These are phyloP conservation scores for Ormyrus rosae DNA, from an alignment of 2,888 invertebrate genomes.

Conservation along the genomic window DNA sequence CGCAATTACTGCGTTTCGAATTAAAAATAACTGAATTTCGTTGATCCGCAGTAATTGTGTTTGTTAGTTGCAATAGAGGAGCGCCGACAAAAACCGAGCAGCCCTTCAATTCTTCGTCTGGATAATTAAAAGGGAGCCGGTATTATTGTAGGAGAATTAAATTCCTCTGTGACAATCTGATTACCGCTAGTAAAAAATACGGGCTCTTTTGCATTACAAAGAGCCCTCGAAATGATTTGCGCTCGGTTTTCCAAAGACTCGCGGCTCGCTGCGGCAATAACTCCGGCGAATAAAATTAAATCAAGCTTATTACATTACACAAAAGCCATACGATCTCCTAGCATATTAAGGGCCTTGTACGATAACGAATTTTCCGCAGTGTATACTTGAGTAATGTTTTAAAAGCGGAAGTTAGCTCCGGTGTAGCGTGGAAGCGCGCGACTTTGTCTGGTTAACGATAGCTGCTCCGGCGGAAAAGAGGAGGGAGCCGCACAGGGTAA, in stretches of 20 bases:
- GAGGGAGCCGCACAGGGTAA: conserved; percentile 60
- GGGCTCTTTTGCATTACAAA: too few species aligned
- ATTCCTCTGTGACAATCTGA: too few species aligned
- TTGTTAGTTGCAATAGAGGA: conserved; percentile 27
- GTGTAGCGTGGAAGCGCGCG: conserved; percentile 42
- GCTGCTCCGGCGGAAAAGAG: background rate
- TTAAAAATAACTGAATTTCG: conserved; percentile 50
- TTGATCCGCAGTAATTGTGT: conserved; percentile 46
- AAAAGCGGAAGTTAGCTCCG: conserved; percentile 52
- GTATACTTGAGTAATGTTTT: conserved; percentile 52
- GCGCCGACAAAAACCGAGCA: background rate
- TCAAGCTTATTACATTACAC: conserved; percentile 28
- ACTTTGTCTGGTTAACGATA: conserved; percentile 62
- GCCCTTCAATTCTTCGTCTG: conserved; percentile 19
- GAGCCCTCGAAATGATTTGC: conserved; percentile 14
- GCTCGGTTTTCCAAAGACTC: background rate
- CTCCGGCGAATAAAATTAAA: conserved; percentile 30
- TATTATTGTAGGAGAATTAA: too few species aligned
- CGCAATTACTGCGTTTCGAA: conserved; percentile 43
- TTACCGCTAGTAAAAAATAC: too few species aligned
- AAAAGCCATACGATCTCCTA: conserved; percentile 22
- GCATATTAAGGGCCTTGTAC: conserved; percentile 49
- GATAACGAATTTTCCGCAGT: conserved; percentile 31
- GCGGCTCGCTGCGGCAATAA: background rate
- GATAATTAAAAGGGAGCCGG: conserved; percentile 32